phyloP scores from a whole-genome alignment of 2,888 invertebrate species.

The Saturnia pavonia region DNA sequence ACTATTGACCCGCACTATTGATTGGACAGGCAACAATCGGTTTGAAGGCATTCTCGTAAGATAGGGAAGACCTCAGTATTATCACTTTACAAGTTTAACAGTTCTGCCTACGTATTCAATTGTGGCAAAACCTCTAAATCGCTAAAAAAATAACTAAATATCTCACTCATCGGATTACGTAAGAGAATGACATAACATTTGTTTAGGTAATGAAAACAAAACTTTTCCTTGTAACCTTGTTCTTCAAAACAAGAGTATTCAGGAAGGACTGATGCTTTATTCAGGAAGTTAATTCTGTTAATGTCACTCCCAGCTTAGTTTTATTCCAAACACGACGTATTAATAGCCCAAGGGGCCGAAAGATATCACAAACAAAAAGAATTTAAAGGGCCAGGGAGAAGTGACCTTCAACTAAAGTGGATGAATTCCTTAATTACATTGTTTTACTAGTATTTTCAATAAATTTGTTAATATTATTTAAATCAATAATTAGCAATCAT shows the following conservation, averaged over 20 bases:
- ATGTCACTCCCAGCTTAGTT: slow-evolving; percentile 46
- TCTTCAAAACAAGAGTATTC: slow-evolving; percentile 14
- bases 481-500: not conserved
- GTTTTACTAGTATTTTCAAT: not conserved
- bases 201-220: not conserved
- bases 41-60: too few species aligned
- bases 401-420: slow-evolving; percentile 23
- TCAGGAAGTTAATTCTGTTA: slow-evolving; percentile 39
- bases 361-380: slow-evolving; percentile 51
- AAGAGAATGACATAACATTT: not conserved
- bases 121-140: too few species aligned
- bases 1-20: too few species aligned
- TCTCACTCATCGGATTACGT: not conserved
- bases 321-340: slow-evolving; percentile 42
- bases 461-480: not conserved
- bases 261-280: slow-evolving; percentile 23
- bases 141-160: too few species aligned
- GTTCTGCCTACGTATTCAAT: too few species aligned
- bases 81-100: too few species aligned
- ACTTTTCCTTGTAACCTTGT: not conserved
- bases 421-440: not conserved
- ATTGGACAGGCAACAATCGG: too few species aligned
- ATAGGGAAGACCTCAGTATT: too few species aligned
- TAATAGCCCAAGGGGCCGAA: slow-evolving; percentile 42
- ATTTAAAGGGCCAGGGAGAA: slow-evolving; percentile 44